phyloP scores from a whole-genome alignment of 2,888 invertebrate species.

The Tryphoninae sp. region DNA sequence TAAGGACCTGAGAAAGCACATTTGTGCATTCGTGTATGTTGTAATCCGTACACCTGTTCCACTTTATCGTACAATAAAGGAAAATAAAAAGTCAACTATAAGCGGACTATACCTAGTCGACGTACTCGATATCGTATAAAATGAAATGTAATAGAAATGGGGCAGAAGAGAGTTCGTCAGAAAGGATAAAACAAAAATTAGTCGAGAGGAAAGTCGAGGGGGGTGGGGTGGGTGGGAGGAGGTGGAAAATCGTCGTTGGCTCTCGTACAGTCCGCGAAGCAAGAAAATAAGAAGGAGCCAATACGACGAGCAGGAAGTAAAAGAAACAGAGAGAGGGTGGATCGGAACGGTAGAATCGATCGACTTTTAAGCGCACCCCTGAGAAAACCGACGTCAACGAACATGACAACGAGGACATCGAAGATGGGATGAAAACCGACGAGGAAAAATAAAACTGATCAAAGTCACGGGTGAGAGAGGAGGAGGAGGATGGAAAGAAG shows the following conservation, averaged over 20 bases:
- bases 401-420: constrained; percentile 38
- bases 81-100: constrained; percentile 11
- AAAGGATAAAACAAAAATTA: not conserved
- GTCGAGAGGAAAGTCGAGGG: not conserved
- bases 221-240: not conserved
- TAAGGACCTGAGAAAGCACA: constrained; percentile 52
- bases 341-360: constrained; percentile 50
- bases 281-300: constrained; percentile 24
- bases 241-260: constrained; percentile 1
- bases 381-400: constrained; percentile 30
- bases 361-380: constrained; percentile 38
- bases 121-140: constrained; percentile 31
- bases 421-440: constrained; percentile 18
- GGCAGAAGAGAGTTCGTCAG: not conserved
- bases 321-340: constrained; percentile 38
- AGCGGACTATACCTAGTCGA: not conserved
- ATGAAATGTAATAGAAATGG: constrained; percentile 41
- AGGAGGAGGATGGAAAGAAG: not conserved
- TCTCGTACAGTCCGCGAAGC: constrained; percentile 52
- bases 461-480: not conserved
- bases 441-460: constrained; percentile 35
- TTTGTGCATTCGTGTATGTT: constrained; percentile 47
- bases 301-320: constrained; percentile 40
- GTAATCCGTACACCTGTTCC: constrained; percentile 54
- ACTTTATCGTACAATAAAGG: constrained; percentile 34